A percentile compares a stretch with the other conserved stretches of the same genome.
phyloP scores from a whole-genome alignment of 1,140 invertebrate genomes.

The Drosophila equinoxialis region DNA sequence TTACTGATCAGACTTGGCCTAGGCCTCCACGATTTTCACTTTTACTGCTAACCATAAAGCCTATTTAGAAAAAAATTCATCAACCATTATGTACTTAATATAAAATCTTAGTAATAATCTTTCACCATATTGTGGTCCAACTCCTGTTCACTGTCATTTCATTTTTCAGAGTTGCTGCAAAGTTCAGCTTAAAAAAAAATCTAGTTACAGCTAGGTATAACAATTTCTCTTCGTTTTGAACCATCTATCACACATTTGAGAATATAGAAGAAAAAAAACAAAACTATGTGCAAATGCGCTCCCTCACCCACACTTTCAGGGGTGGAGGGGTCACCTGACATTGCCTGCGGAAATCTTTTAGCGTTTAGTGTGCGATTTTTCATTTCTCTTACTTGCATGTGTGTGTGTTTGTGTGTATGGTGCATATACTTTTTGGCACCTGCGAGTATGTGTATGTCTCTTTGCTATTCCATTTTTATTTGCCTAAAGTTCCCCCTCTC shows the following conservation, averaged over 20 bases:
- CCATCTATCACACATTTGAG: constrained; percentile 25
- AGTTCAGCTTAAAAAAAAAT: neutral
- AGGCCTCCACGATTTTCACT: no score
- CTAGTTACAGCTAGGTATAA: neutral
- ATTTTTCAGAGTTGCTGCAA: neutral
- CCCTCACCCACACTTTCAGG: neutral
- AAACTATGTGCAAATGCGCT: constrained; percentile 26
- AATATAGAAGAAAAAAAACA: constrained; percentile 7
- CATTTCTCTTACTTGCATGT: constrained; percentile 57
- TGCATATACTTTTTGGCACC: constrained; percentile 71
- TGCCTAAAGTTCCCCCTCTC: constrained; percentile 34
- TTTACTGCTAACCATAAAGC: no score
- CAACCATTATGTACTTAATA: no score
- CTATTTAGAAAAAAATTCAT: no score
- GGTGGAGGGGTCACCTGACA: constrained; percentile 15
- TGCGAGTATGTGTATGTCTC: constrained; percentile 36
- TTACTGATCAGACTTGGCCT: no score
- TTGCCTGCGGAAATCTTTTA: constrained; percentile 59
- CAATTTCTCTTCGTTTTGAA: constrained; percentile 6
- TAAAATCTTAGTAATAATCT: no score
- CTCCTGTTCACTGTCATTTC: neutral
- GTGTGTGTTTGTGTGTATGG: neutral
- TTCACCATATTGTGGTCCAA: no score
- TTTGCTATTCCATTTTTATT: constrained; percentile 43
- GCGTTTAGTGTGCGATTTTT: constrained; percentile 73